Base-by-base conservation (phyloP, 2,888 invertebrate species). In the Spodoptera exigua region DNA sequence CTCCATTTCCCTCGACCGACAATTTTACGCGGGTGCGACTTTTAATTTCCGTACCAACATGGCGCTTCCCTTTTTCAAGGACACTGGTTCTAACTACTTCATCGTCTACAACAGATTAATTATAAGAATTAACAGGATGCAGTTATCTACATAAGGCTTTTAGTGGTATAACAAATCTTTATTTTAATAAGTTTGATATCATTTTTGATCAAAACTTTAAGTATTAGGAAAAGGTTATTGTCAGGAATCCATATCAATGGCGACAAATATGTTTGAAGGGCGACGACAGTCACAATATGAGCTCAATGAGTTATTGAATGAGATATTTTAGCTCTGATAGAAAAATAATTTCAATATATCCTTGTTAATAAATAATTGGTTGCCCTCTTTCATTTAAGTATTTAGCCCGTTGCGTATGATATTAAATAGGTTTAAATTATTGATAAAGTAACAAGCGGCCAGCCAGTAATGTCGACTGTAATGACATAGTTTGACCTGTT, bases 11-110 rank as follows among this genome's bases (percentile, higher is more conserved):
- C 37, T n/a, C 27, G 13, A 32, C 48, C 61, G 41, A 41, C 47
- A 32, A 45, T 69, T 52, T 69, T 52, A 55, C 67, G 34, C 43
- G 40, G 45, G 40, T 58, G 49, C 48, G 57, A 47, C 36, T 67
- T 70, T 66, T 62, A 73, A 73, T 75, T 75, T 75, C 71, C 72
- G 71, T 62, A 53, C 54, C 53, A 40, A 61, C 36, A 35, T 27
- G 51, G 48, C 36, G 41, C 51, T 49, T 62, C 75, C 71, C 45
- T 41, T 18, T 52, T 53, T 34, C 56, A 59, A 61, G 59, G 46
- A 27, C 47, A 45, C 55, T 48, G 57, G 57, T 60, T 49, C 60
- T 55, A 40, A 56, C 32, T 37, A 21, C 44, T 43, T 45, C 47
- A 48, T 45, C 32, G 27, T n/a, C 17, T 36, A 48, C 27, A 41